Percentiles rank a stretch among this genome's conserved stretches.
phyloP scores from a whole-genome alignment of 30 jellyfish, hydroid and myxozoan species.

The Haliclystus octoradiatus region DNA sequence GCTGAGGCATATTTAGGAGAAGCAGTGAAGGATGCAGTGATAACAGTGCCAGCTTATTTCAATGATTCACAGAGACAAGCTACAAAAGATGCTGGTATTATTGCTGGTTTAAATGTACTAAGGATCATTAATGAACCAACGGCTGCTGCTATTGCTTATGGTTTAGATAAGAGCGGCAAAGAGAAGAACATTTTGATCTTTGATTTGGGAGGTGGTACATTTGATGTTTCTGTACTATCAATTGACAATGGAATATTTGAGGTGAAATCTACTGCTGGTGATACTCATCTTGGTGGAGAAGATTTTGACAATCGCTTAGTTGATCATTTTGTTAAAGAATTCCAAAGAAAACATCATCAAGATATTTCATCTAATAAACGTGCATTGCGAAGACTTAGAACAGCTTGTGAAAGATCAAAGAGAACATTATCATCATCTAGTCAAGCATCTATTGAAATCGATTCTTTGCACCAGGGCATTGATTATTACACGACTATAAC shows the following conservation, averaged over 20 bases:
- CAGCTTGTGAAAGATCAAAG: slow-evolving; percentile 81
- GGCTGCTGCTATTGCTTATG: slow-evolving; percentile 99
- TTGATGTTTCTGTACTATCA: slow-evolving; percentile 89
- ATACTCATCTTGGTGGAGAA: slow-evolving; percentile 98
- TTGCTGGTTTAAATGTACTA: slow-evolving; percentile 87
- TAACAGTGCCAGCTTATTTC: slow-evolving; percentile 98
- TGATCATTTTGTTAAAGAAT: slow-evolving; percentile 35
- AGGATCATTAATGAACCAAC: slow-evolving; percentile 95
- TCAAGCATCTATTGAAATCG: slow-evolving; percentile 71
- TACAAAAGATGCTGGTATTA: slow-evolving; percentile 96
- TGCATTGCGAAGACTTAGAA: slow-evolving; percentile 61
- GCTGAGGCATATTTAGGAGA: slow-evolving; percentile 68
- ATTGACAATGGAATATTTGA: slow-evolving; percentile 95
- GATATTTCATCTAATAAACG: no score
- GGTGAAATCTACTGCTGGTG: slow-evolving; percentile 85
- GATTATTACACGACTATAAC: slow-evolving; percentile 55
- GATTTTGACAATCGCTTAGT: slow-evolving; percentile 85
- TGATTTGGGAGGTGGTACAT: slow-evolving; percentile 99
- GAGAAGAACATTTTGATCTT: slow-evolving; percentile 81
- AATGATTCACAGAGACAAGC: no score
- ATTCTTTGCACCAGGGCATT: slow-evolving; percentile 55
- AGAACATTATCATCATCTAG: slow-evolving; percentile 62
- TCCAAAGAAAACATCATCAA: slow-evolving; percentile 55
- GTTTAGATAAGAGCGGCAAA: slow-evolving; percentile 78
- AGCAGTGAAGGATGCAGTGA: slow-evolving; percentile 77